Base-by-base conservation (phyloP, 2,888 invertebrate species). In the Pemphredon lugubris region DNA sequence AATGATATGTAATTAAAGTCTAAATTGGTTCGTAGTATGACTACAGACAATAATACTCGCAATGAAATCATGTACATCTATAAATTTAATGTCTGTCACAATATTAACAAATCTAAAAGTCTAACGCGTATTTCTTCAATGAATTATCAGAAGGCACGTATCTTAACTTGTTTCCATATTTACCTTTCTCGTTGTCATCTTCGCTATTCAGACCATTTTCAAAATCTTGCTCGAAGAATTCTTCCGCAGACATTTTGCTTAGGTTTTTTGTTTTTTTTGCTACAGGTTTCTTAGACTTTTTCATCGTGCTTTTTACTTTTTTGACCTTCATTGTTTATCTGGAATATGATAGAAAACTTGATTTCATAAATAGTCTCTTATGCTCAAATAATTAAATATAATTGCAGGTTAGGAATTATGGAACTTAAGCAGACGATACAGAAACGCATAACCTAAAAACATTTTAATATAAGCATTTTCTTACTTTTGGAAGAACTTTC, bases 181-280 rank as follows among this genome's bases (percentile, higher is more conserved):
- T 11, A 32, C 42, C 55, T 34, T 42, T 39, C 6, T 61, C 60
- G 5, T 68, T 59, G 14, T 63, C 73, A 13, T 63, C 63, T 23
- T 74, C 76, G 11, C 40, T 66, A 2, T 69, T 60, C 6, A 55
- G 58, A 14, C 77, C 73, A n/a, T 77, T 65, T n/a, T 84, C 84
- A 51, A 86, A 85, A 70, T 79, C 73, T 73, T 86, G 83, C 47
- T 82, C 74, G 2, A 87, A 79, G 66, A 85, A 86, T 30, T 88
- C 85, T 50, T 84, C 79, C 0, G 81, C 79, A 13, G 83, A 81
- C 2, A 83, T 60, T 39, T 64, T 67, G 26, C 79, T 81, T 16
- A 84, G 70, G 34, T 66, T 69, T 63, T 81, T 82, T 30, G 69
- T 72, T 30, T 81, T 81, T 13, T 47, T 74, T 3, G 14, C 55